Base-by-base conservation (phyloP, 2,888 invertebrate genomes). In the Ypsolopha sequella region DNA sequence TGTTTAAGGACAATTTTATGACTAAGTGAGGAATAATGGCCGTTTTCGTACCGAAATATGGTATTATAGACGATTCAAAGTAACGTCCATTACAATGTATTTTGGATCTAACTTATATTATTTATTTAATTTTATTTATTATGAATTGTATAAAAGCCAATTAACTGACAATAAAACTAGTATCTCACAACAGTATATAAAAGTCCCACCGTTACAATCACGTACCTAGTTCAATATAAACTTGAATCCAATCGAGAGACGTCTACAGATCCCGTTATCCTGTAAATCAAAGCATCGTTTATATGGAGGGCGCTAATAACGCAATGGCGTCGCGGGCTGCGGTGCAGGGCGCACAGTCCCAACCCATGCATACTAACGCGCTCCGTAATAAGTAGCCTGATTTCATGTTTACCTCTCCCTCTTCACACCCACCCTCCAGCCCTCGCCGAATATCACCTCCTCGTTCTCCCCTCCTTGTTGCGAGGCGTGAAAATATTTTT, bases 361-460 rank as follows among this genome's bases (percentile, higher is more conserved):
- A 81, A 75, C 75, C 84, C 81, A 86, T 86, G 85, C 84, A 86
- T 86, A 86, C 82, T 84, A 82, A 86, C 76, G 63, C 76, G 73
- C 52, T 54, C 56, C 65, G 74, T 82, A 81, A 82, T 84, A 82
- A 82, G 79, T 69, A 80, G 71, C 72, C 73, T 66, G 73, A 77
- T 76, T 70, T 64, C 72, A 68, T 73, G 73, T 76, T 75, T 74
- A 73, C 48, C 47, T 13, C 13, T 33, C 41, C 44, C 35, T 41
- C 38, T 11, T 14, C 41, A 24, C 49, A 14, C 14, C 38, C 38
- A 33, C 36, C 46, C 50, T n/a, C 33, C 48, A 7, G 33, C 14
- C 13, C 36, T 4, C 41, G 39, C 41, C 41, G 39, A 49, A 41
- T 24, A 48, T 34, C 24, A 24, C 41, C 11, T 36, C 24, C 36